Conservation (phyloP, 2,113 vertebrate genomes). For the Saguinus midas region DNA sequence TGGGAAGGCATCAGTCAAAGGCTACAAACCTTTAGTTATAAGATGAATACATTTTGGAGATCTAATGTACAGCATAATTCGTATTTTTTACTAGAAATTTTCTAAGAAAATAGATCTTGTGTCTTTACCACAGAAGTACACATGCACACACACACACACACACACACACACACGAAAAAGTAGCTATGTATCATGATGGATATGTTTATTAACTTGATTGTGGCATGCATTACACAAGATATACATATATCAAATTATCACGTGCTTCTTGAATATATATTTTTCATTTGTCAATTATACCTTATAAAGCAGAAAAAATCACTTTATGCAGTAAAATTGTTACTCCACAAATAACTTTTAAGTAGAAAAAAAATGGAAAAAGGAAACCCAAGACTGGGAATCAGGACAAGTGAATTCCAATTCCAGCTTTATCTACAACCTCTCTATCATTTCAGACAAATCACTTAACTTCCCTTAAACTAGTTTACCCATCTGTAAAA, state of each 20-base stretch:
- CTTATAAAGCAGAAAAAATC: background rate
- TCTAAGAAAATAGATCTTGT: background rate
- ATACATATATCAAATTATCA: background rate
- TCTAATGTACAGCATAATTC: background rate
- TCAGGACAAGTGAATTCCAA: background rate
- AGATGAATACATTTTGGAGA: background rate
- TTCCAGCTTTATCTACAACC: background rate
- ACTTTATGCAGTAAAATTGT: background rate
- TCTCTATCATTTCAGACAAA: background rate
- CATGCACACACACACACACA: too few relatives aligned
- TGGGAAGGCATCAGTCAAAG: background rate
- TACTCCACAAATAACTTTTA: background rate
- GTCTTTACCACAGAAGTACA: background rate
- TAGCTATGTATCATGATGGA: background rate
- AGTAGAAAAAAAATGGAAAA: background rate
- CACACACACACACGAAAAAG: background rate
- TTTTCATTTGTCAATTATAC: slow-evolving; percentile 5
- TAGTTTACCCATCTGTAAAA: background rate
- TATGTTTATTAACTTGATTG: background rate
- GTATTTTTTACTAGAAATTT: background rate
- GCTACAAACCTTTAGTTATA: background rate
- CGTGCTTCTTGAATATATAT: background rate
- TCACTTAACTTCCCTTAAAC: background rate
- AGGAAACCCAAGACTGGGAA: background rate
- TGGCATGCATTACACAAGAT: background rate